Evolutionary conservation across 1,140 invertebrate species (phyloP).

Genomic region (Papilio xuthus): DNA sequence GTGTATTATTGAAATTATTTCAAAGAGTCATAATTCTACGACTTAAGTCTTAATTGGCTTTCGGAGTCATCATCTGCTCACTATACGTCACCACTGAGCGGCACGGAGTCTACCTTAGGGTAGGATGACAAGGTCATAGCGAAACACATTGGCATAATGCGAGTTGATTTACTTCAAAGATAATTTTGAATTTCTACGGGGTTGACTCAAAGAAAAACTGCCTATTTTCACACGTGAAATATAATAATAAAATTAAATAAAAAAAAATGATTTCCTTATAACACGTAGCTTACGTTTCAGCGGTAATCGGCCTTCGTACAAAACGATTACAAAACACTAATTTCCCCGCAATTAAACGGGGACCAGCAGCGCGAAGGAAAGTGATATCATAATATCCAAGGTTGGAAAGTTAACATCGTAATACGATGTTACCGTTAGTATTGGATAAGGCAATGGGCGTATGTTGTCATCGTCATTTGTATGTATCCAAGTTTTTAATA

Average conservation of each 20-base stretch:
- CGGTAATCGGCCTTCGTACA: slow-evolving; percentile 3
- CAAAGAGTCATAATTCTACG: too few relatives aligned
- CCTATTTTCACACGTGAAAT: too few relatives aligned
- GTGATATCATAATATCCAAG: slow-evolving; percentile 31
- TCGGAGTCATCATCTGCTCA: too few relatives aligned
- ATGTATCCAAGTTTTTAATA: neutral
- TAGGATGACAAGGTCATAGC: too few relatives aligned
- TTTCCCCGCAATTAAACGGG: slow-evolving; percentile 17
- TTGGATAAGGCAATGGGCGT: neutral
- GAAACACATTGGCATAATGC: too few relatives aligned
- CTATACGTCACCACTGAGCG: too few relatives aligned
- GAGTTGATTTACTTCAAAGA: too few relatives aligned
- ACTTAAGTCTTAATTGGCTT: too few relatives aligned
- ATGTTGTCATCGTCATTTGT: neutral
- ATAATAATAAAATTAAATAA: neutral
- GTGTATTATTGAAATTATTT: too few relatives aligned
- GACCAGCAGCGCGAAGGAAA: slow-evolving; percentile 15
- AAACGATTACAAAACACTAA: slow-evolving; percentile 12
- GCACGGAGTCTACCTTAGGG: too few relatives aligned
- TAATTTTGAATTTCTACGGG: too few relatives aligned
- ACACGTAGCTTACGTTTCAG: neutral
- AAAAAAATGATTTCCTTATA: neutral
- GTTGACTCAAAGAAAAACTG: too few relatives aligned
- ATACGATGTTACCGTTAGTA: neutral
- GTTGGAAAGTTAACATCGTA: slow-evolving; percentile 24